Conservation (phyloP, 2,797 vertebrate genomes). For the Tolypeutes matacus region DNA sequence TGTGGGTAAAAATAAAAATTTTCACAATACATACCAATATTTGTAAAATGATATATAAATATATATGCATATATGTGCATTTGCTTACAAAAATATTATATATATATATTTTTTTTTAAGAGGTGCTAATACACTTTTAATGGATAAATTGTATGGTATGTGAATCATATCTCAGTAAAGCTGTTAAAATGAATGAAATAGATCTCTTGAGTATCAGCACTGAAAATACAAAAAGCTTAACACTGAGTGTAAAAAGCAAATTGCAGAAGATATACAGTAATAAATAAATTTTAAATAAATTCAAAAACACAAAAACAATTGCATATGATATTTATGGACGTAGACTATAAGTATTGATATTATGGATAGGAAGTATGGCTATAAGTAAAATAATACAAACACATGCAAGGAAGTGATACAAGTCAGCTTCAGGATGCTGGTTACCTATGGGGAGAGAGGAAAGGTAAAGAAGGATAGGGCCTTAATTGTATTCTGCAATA, state of each 20-base stretch:
- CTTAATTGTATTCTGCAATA: background rate
- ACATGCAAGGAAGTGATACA: background rate
- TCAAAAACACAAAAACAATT: background rate
- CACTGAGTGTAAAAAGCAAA: too few species aligned
- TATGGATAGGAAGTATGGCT: background rate
- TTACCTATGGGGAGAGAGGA: background rate
- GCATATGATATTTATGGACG: conserved; percentile 51
- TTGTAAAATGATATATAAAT: too few species aligned
- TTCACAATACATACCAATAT: too few species aligned
- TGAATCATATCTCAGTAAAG: background rate
- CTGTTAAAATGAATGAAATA: background rate
- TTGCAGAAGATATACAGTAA: background rate
- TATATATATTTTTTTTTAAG: too few species aligned
- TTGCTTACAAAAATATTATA: too few species aligned
- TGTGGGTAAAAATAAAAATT: too few species aligned
- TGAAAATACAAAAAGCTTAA: background rate
- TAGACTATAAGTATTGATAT: conserved; percentile 1
- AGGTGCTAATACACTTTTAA: background rate
- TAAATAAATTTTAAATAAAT: background rate
- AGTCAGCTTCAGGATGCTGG: background rate
- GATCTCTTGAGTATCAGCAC: background rate
- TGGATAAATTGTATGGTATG: too few species aligned
- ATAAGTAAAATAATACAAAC: conserved; percentile 18
- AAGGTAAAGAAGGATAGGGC: background rate
- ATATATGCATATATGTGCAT: too few species aligned